These are phyloP conservation scores for Rhopilema esculentum DNA, from an alignment of 30 jellyfish, hydroid and myxozoan genomes.

Conservation along the genomic window DNA sequence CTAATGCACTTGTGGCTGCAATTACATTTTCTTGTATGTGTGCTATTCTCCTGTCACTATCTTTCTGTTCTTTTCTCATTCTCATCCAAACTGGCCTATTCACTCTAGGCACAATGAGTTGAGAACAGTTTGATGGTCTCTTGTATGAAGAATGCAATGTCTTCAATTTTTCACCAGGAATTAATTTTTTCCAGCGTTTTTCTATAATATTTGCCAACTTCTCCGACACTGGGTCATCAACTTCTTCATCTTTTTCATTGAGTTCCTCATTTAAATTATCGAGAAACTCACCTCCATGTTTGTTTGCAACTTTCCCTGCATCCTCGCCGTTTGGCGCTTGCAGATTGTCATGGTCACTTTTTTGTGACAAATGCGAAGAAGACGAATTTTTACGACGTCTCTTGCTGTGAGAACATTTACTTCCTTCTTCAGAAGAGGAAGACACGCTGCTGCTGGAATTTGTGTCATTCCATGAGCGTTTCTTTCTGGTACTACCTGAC, in stretches of 20 bases:
- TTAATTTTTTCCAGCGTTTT: conserved; percentile 15
- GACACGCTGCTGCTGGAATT: conserved; percentile 20
- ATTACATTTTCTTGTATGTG: conserved; percentile 24
- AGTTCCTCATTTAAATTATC: conserved; percentile 11
- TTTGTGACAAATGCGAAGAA: conserved; percentile 5
- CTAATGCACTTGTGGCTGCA: conserved; percentile 29
- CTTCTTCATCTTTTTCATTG: conserved; percentile 14
- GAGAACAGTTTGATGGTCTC: conserved; percentile 21
- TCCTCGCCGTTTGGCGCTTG: background rate
- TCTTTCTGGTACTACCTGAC: conserved; percentile 1
- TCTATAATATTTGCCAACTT: conserved; percentile 13
- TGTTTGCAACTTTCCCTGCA: background rate
- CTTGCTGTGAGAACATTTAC: background rate
- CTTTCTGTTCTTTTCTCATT: conserved; percentile 15
- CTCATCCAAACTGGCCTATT: conserved; percentile 34
- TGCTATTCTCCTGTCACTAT: conserved; percentile 21
- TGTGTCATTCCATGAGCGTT: conserved; percentile 23
- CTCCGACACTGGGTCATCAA: conserved; percentile 7
- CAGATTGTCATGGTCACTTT: background rate
- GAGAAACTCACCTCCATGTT: conserved; percentile 2
- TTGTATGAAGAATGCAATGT: background rate
- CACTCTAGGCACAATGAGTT: conserved; percentile 7
- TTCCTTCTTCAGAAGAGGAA: background rate
- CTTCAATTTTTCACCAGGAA: conserved; percentile 1
- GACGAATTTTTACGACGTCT: conserved; percentile 5